Conservation (phyloP, 1,140 invertebrate species). For the Aphelenchoides fujianensis region DNA sequence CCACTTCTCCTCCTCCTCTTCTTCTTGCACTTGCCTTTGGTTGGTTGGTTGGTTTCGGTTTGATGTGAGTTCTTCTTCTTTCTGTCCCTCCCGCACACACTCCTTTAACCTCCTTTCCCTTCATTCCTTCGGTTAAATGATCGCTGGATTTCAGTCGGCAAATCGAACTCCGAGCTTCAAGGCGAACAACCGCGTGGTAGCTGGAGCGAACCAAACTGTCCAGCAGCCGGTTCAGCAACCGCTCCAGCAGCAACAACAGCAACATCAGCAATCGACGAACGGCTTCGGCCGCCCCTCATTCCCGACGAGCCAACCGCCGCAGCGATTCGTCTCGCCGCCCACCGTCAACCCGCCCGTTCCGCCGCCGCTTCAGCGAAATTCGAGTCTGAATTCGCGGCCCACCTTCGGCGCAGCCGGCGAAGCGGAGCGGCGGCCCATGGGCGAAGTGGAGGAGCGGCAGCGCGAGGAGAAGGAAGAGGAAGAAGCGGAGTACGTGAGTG, state of each 20-base stretch:
- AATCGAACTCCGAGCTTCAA: constrained; percentile 15
- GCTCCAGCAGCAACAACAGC: background rate
- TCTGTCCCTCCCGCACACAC: too few relatives aligned
- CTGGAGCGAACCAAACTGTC: background rate
- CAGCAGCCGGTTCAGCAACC: too few relatives aligned
- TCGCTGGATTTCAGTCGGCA: too few relatives aligned
- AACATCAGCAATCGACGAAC: background rate
- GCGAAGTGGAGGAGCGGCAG: background rate
- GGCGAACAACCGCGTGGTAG: background rate
- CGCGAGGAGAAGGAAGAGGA: too few relatives aligned
- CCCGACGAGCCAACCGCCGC: background rate
- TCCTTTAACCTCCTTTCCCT: background rate
- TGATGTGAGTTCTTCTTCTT: too few relatives aligned
- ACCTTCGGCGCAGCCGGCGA: too few relatives aligned
- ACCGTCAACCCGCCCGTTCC: background rate
- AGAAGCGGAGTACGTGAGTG: background rate
- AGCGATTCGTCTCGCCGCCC: background rate
- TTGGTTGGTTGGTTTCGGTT: too few relatives aligned
- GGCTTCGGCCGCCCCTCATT: background rate
- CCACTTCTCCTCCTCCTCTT: background rate
- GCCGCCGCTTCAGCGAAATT: background rate
- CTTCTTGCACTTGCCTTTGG: background rate
- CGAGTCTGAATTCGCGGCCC: background rate
- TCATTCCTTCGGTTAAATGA: background rate
- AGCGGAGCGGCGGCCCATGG: background rate